These are phyloP conservation scores for Melanostoma mellinum DNA, from an alignment of 2,888 invertebrate genomes.

Conservation along the genomic window DNA sequence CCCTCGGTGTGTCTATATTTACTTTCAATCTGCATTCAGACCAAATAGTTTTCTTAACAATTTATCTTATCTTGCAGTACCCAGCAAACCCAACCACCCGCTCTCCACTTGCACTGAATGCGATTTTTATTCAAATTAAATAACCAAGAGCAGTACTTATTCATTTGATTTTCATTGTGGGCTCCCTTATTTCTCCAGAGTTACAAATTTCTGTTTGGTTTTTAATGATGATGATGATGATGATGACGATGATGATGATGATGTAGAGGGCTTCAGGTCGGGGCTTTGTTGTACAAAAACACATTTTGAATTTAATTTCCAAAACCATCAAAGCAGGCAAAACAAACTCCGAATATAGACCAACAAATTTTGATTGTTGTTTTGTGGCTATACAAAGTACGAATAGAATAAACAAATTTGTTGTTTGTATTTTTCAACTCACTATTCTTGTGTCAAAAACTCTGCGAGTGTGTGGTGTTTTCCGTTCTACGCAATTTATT, in stretches of 20 bases:
- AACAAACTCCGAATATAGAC: neutral
- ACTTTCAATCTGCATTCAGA: slow-evolving; percentile 35
- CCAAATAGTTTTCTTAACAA: slow-evolving; percentile 21
- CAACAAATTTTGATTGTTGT: neutral
- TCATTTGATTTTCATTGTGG: slow-evolving; percentile 2
- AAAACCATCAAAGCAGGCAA: slow-evolving; percentile 1
- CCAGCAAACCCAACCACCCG: neutral
- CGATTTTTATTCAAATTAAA: slow-evolving; percentile 55
- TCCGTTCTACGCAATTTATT: neutral
- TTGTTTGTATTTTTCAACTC: neutral
- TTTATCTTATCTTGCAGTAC: slow-evolving; percentile 2
- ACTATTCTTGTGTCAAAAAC: neutral
- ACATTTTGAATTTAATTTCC: slow-evolving; percentile 18
- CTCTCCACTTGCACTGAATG: slow-evolving; percentile 36
- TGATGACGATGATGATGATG: neutral
- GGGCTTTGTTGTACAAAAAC: neutral
- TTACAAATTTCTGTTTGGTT: neutral
- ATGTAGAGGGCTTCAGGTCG: neutral
- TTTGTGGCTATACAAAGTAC: neutral
- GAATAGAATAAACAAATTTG: slow-evolving; percentile 4
- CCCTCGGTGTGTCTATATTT: slow-evolving; percentile 2
- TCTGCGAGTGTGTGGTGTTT: no score
- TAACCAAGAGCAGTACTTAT: slow-evolving; percentile 18
- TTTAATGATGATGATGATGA: neutral
- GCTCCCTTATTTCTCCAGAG: neutral